Percentiles rank a stretch among this genome's conserved stretches.
These are phyloP conservation scores for Tetramorium alpestre DNA, from an alignment of 1,140 invertebrate species.

Conservation along the genomic window DNA sequence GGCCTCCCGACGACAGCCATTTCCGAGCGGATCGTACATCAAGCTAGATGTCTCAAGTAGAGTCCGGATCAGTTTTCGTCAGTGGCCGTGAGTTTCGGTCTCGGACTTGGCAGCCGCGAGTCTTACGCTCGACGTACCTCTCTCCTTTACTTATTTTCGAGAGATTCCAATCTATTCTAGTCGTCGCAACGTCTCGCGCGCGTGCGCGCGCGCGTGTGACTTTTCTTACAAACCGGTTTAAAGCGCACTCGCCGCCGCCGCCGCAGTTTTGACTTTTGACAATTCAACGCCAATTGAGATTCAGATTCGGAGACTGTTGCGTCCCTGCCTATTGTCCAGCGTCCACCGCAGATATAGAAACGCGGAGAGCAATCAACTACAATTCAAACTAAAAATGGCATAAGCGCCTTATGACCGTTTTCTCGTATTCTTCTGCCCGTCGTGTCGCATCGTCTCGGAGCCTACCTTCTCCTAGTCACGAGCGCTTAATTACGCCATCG, in stretches of 20 bases:
- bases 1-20: constrained; percentile 72
- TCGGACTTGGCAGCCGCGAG: neutral
- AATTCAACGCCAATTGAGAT: neutral
- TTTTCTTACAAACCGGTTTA: constrained; percentile 36
- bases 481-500: constrained; percentile 9
- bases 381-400: constrained; percentile 2
- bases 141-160: neutral
- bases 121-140: neutral
- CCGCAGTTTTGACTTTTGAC: neutral
- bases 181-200: neutral
- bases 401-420: constrained; percentile 14
- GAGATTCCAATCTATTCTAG: neutral
- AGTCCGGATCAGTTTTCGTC: constrained; percentile 42
- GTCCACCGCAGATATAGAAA: constrained; percentile 23
- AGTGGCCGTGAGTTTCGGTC: neutral
- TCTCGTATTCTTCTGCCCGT: constrained; percentile 18
- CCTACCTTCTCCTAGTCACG: neutral
- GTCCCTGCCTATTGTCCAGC: neutral
- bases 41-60: constrained; percentile 1
- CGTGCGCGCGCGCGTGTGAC: neutral
- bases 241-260: neutral
- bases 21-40: constrained; percentile 74
- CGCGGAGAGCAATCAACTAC: neutral
- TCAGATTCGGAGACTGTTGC: neutral
- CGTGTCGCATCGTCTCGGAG: neutral